Base-by-base conservation (phyloP, 2,888 invertebrate genomes). In the Caradrina clavipalpis region DNA sequence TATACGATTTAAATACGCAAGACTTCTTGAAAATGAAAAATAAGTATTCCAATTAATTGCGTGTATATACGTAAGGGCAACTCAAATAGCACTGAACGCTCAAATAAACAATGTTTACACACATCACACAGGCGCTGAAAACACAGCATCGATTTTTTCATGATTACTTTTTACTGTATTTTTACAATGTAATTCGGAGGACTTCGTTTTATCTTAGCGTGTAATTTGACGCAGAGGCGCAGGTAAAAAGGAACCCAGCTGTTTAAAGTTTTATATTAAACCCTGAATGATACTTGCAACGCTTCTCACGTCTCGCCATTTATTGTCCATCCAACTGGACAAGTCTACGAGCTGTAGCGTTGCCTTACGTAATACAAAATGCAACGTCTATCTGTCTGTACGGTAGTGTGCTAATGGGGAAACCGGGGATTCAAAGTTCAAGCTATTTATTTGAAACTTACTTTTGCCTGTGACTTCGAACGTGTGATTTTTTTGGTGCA, bases 251-350 rank as follows among this genome's bases (percentile, higher is more conserved):
- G 13, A 31, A 3, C 31, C 19, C 17, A 22, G 17, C 50, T 35
- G 51, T 50, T 57, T 57, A 47, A 57, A 54, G 42, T 57, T 72
- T 77, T 35, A 73, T 77, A 77, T 73, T 57, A 49, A 61, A 62
- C 57, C 57, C 57, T 54, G 22, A n/a, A 78, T 54, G 51, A 45
- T 73, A 78, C 73, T 78, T 78, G 57, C 3, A 58, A 78, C 53
- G 63, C 42, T 78, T 62, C 62, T 56, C 73, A 78, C 73, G 73
- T 63, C 53, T 58, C 2, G 35, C 22, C 57, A 54, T 78, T 63
- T 63, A 78, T 73, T 62, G 57, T 73, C 35, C 63, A 78, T 78
- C 51, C 61, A 21, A 26, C 35, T 61, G 72, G 45, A 71, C 51
- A 59, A 50, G 31, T 76, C 35, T 35, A 59, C 47, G 22, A 35